Evolutionary conservation across 53 echinoderm and acorn worm genomes (phyloP), one percentile per base, ranked within the genome.

Genomic region (Luidia sarsii): DNA sequence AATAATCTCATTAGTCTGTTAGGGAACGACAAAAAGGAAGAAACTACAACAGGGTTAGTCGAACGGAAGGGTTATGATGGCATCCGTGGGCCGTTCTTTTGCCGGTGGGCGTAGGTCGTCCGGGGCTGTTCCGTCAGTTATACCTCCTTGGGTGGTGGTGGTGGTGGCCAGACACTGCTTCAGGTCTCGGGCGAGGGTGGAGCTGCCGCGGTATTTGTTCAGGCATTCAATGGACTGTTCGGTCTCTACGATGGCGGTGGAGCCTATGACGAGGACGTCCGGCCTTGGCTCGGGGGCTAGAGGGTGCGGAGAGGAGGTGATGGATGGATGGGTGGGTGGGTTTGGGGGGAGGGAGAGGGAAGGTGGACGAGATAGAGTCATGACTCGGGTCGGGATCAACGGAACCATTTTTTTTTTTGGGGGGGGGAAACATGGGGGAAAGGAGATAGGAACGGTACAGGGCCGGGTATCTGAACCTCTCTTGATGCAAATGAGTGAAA

Each of bases 1-100:
- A n/a, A n/a, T n/a, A n/a, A n/a, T n/a, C 15, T 4, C 33, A 56
- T 55, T 72, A 72, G 72, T 72, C 39, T 38, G 57, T 72, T 72
- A 72, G 54, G 39, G 2, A 29, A 33, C 19, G 36, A 34, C 6
- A 39, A 57, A 55, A 25, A 53, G 56, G 16, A 0, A 21, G 45
- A 43, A 7, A 64, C 39, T 25, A 13, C 15, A 57, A 57, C 35
- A 20, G 16, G 2, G 20, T 16, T 63, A 33, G 7, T 63, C 16
- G 59, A 25, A 57, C 30, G 15, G 11, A 13, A 56, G n/a, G n/a
- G n/a, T n/a, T n/a, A n/a, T n/a, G n/a, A n/a, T n/a, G n/a, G n/a
- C n/a, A n/a, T n/a, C n/a, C n/a, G n/a, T 20, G 53, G 21, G 55
- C 56, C 54, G 56, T 36, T 72, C 56, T 37, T 16, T 16, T 72